Base-by-base conservation (phyloP, 2,888 invertebrate species). In the Drosophila yooni region DNA sequence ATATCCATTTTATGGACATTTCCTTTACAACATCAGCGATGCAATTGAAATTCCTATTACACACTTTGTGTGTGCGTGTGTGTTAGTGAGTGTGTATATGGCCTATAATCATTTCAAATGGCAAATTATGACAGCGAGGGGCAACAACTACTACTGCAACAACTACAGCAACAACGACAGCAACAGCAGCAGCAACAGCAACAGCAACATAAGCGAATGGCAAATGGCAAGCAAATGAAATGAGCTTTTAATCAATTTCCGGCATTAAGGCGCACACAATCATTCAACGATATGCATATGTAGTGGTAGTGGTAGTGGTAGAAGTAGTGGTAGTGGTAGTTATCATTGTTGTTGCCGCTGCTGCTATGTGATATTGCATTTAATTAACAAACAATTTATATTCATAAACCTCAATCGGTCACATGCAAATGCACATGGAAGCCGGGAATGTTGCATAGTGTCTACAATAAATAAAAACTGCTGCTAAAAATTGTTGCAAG, bases 371-470 rank as follows among this genome's bases (percentile, higher is more conserved):
- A 78, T 82, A 76, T 78, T 89, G 88, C 77, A 82, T 88, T 89
- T 88, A 89, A 89, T 89, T 89, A 89, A 88, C 88, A 85, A 78
- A 86, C 87, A 88, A 89, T 89, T 89, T 89, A 89, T 90, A 89
- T 90, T 89, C 90, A 90, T 90, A 88, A 90, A 70, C 90, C 81
- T 74, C 87, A 83, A 87, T 80, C 83, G 85, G 81, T 79, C 84
- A 83, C 90, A 87, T 87, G 79, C 79, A 83, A 88, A 79, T 81
- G 82, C 76, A 71, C 77, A 77, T 73, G 74, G 38, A 75, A 77
- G 64, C 78, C 73, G 70, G 54, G 51, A 70, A 65, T 66, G 60
- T 53, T 54, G 65, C 70, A 63, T 31, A 34, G 51, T 70, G 53
- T 82, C 63, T 53, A 52, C 36, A 60, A 72, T 52, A 53, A 67